Base-by-base conservation (phyloP, 2,888 invertebrate genomes). In the Hoplodrina ambigua region DNA sequence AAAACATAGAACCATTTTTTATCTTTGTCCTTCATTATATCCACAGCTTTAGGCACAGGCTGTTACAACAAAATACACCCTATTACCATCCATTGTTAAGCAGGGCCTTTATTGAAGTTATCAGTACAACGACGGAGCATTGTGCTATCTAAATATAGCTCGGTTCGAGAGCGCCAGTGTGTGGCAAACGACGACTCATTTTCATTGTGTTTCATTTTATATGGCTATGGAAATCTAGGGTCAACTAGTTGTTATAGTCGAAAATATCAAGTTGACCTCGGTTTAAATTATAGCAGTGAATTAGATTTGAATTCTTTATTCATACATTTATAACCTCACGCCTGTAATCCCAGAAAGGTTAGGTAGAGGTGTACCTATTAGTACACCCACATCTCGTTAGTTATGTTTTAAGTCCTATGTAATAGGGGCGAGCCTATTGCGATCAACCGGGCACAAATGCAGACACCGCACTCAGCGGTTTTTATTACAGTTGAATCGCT, bases 141-240 rank as follows among this genome's bases (percentile, higher is more conserved):
- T 82, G 83, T 75, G 57, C 56, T 69, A 41, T 65, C 77, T 80
- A 78, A 78, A 82, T 83, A 78, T 83, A 78, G 77, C 74, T 37
- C 54, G 63, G 65, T 66, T 67, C 62, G 71, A 58, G 69, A 58
- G 56, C 62, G 50, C 56, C 54, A 56, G 54, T 54, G 53, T 77
- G 67, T 69, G 57, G 60, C 57, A 20, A 56, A 65, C 68, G 59
- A 56, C 65, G 52, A 68, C 63, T 70, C 63, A 81, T 78, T 81
- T 72, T 59, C 69, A 78, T 81, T 80, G 69, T 73, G 54, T 13
- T 54, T 57, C 37, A 67, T 73, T 69, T 60, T 63, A 64, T 72
- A 76, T 71, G 76, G 71, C 11, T 53, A 59, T 76, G 72, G 77
- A 71, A 71, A 67, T 64, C 33, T 63, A 50, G 20, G 49, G 25